Conservation (phyloP, 2,888 invertebrate species). For the Malacosoma neustria region DNA sequence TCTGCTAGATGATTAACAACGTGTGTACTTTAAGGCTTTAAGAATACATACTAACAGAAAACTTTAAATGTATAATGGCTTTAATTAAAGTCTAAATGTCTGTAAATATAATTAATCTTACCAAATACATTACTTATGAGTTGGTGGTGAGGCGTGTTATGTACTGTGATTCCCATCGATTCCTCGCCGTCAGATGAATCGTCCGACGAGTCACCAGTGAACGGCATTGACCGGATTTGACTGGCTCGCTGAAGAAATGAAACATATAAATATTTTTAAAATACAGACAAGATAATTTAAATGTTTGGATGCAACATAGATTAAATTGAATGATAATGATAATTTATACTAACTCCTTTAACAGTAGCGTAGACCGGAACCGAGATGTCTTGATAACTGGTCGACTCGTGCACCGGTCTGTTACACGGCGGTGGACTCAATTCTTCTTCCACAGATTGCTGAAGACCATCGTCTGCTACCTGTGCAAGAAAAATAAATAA, state of each 20-base stretch:
- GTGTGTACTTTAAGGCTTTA: too few relatives aligned
- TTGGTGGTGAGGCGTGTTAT: slow-evolving; percentile 63
- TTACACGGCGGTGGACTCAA: slow-evolving; percentile 59
- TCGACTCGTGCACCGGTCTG: slow-evolving; percentile 72
- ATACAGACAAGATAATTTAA: too few relatives aligned
- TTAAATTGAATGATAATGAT: background rate
- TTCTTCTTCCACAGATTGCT: slow-evolving; percentile 67
- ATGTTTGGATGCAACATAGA: too few relatives aligned
- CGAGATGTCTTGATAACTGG: slow-evolving; percentile 91
- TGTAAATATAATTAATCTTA: slow-evolving; percentile 17
- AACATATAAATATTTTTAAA: background rate
- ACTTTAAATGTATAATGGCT: too few relatives aligned
- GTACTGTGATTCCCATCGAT: slow-evolving; percentile 70
- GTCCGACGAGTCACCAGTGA: slow-evolving; percentile 95
- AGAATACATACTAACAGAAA: too few relatives aligned
- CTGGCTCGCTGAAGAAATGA: slow-evolving; percentile 82
- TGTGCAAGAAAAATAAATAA: slow-evolving; percentile 11
- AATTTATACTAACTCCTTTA: slow-evolving; percentile 83
- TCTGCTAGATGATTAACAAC: too few relatives aligned
- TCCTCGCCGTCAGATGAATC: slow-evolving; percentile 96
- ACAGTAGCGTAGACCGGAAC: slow-evolving; percentile 97
- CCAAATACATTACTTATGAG: slow-evolving; percentile 47
- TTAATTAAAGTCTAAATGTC: background rate
- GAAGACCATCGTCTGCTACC: slow-evolving; percentile 68
- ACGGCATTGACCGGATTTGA: slow-evolving; percentile 96